Evolutionary conservation across 2,888 invertebrate species (phyloP).

Genomic region (Rhimphoctona megacephalus): DNA sequence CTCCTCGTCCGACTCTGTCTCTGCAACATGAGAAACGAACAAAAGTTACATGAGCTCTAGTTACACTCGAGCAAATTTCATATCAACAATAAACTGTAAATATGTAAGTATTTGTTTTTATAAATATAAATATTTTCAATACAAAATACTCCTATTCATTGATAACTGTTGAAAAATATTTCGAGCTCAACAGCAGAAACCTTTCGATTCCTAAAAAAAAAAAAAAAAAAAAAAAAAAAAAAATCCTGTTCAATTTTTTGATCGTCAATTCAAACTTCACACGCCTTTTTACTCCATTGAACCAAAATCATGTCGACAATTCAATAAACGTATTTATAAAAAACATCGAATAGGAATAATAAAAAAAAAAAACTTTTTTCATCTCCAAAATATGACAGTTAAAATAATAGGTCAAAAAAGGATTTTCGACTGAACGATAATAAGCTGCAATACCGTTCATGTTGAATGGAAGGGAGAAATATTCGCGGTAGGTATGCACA

Average conservation of each 20-base stretch:
- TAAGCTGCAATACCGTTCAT: not conserved
- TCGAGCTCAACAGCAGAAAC: no score
- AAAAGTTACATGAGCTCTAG: no score
- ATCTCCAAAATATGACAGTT: not conserved
- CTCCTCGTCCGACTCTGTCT: conserved; percentile 13
- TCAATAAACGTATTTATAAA: no score
- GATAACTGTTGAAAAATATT: no score
- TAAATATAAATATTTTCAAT: not conserved
- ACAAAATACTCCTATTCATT: not conserved
- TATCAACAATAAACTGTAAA: not conserved
- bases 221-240: no score
- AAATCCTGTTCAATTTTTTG: no score
- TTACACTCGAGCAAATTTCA: not conserved
- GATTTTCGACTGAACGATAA: not conserved
- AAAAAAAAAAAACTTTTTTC: not conserved
- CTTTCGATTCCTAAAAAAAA: no score
- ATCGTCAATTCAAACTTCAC: not conserved
- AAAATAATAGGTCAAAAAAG: not conserved
- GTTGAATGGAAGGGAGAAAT: not conserved
- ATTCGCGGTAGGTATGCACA: conserved; percentile 21
- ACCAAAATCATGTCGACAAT: not conserved
- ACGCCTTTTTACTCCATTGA: not conserved
- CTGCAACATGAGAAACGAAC: conserved; percentile 19
- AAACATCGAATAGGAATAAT: not conserved
- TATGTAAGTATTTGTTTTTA: not conserved